A percentile compares a stretch with the other conserved stretches of the same genome.
phyloP scores from a whole-genome alignment of 2,888 invertebrate genomes.

The Troglohyphantes excavatus region DNA sequence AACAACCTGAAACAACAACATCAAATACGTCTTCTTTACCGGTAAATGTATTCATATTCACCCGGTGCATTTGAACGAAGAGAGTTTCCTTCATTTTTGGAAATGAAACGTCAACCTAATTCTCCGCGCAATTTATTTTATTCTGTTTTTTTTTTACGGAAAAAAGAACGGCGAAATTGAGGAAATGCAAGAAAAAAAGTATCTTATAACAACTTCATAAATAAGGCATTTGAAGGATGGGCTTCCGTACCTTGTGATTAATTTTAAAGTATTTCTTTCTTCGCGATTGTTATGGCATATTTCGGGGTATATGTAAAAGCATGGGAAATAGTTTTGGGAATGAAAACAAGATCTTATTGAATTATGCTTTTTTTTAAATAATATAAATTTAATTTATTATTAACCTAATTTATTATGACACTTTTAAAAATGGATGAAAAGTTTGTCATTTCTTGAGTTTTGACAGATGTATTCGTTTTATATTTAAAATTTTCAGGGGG shows the following conservation, averaged over 20 bases:
- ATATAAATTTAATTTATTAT: no score
- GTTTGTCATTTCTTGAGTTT: no score
- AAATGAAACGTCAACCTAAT: background rate
- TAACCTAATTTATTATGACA: no score
- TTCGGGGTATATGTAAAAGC: no score
- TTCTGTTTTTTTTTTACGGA: background rate
- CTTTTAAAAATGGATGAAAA: no score
- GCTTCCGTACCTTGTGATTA: constrained; percentile 3
- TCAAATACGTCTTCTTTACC: background rate
- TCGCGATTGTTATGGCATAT: background rate
- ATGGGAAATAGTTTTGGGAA: no score
- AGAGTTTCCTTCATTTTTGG: background rate
- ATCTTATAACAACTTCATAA: background rate
- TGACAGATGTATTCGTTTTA: no score
- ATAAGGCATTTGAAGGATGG: background rate
- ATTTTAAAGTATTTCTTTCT: background rate
- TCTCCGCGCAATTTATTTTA: background rate
- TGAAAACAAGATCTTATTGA: no score
- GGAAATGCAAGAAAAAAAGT: background rate
- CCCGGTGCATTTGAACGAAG: background rate
- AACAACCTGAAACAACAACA: background rate
- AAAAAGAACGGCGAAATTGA: background rate
- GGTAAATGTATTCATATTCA: background rate
- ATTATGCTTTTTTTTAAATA: no score
- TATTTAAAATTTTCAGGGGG: no score